Percentiles rank a stretch among this genome's conserved stretches.
Evolutionary conservation across 2,113 vertebrate species (phyloP).

Genomic region (Calypte anna): DNA sequence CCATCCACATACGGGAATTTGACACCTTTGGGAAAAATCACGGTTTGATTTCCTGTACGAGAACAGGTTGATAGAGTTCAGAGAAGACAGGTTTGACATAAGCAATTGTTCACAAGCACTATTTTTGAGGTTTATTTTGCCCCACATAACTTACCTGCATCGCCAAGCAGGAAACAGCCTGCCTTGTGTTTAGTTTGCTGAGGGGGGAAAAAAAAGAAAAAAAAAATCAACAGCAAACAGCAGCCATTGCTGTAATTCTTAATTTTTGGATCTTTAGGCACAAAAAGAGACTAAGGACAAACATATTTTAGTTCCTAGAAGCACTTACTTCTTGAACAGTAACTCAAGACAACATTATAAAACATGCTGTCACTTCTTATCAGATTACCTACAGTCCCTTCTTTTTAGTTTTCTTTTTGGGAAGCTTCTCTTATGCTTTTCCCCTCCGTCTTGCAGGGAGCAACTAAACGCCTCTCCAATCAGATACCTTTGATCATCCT

Average conservation of each 20-base stretch:
- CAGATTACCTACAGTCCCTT: neutral
- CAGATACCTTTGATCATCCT: slow-evolving; percentile 87
- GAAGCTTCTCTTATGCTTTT: neutral
- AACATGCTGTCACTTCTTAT: neutral
- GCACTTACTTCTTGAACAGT: neutral
- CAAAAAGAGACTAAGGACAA: neutral
- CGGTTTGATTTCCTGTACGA: neutral
- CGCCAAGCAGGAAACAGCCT: neutral
- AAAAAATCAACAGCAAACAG: neutral
- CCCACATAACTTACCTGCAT: neutral
- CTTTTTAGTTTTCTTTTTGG: neutral
- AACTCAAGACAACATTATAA: neutral
- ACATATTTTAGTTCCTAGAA: neutral
- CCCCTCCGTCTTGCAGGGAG: slow-evolving; percentile 72
- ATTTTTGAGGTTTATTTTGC: neutral
- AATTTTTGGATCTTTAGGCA: neutral
- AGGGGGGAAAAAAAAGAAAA: neutral
- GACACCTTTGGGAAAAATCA: neutral
- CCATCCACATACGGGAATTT: neutral
- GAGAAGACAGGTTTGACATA: neutral
- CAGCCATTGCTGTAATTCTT: neutral
- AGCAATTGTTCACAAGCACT: neutral
- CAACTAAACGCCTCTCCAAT: slow-evolving; percentile 77
- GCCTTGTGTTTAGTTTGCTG: neutral
- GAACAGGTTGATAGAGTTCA: neutral